Base-by-base conservation (phyloP, 1,140 invertebrate genomes). In the Elysia chlorotica region DNA sequence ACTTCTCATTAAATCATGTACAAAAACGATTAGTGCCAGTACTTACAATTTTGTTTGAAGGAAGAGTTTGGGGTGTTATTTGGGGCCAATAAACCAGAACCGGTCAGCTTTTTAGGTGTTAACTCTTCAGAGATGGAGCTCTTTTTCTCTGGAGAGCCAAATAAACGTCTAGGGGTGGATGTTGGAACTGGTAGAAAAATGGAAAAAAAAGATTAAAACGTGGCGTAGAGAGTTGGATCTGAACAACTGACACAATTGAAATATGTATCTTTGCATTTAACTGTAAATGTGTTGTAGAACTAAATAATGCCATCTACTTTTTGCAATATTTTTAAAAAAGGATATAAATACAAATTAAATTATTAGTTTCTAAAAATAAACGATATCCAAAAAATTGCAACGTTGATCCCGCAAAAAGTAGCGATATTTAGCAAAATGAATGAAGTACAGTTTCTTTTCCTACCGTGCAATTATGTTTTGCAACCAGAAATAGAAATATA, bases 161-260 rank as follows among this genome's bases (percentile, higher is more conserved):
- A 68, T 6, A 68, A 41, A 19, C 66, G 3, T 53, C 66, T 68
- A 23, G 66, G 66, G 5, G 66, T 68, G 4, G 66, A 68, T 2
- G 10, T 57, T 19, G 48, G 21, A 41, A 41, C 66, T 68, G 48
- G 35, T 2, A 17, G 3, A 23, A 19, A n/a, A 2, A 48, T 4
- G 35, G 56, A 10, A 65, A 23, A 38, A 23, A 38, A 41, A 38
- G 2, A 10, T 23, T 23, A 33, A 10, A 31, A 35, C 6, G 10
- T n/a, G 30, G 35, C 25, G 10, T 5, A n/a, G 61, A 63, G 3
- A 63, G 14, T 31, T 5, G 14, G 14, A 10, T 31, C 25, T n/a
- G 30, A 35, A 10, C 61, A 48, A 14, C 41, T 48, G 41, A 48
- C 10, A n/a, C 10, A 10, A 48, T 14, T 48, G 41, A 48, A 10